phyloP scores from a whole-genome alignment of 23 tunicate genomes.

The Corella eumyota region DNA sequence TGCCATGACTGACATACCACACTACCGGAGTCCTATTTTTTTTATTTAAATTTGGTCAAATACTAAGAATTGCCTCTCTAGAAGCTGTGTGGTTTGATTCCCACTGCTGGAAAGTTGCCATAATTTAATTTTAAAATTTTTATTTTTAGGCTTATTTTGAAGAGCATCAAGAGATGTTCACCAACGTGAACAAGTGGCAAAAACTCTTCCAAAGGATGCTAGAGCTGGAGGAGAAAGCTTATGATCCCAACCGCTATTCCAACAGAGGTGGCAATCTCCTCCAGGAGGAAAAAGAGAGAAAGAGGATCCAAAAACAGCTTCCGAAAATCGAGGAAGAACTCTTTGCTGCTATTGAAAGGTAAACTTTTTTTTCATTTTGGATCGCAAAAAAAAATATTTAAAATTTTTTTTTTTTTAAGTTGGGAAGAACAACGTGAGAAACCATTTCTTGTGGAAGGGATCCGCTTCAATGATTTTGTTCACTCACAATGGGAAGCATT shows the following conservation, averaged over 20 bases:
- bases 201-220: constrained; percentile 59
- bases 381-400: background rate
- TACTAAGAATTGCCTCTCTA: too few relatives aligned
- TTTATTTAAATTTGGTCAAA: too few relatives aligned
- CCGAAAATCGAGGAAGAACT: constrained; percentile 92
- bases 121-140: too few relatives aligned
- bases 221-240: constrained; percentile 64
- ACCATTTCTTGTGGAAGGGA: constrained; percentile 76
- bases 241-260: constrained; percentile 56
- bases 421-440: constrained; percentile 56
- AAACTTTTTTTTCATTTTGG: background rate
- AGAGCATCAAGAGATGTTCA: constrained; percentile 69
- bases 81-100: too few relatives aligned
- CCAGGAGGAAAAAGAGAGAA: constrained; percentile 69
- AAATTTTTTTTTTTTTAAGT: constrained; percentile 10
- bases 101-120: too few relatives aligned
- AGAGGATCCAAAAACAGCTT: constrained; percentile 61
- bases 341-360: constrained; percentile 61
- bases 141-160: constrained; percentile 54
- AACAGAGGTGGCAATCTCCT: constrained; percentile 82
- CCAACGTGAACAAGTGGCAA: constrained; percentile 74
- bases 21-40: too few relatives aligned
- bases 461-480: constrained; percentile 56
- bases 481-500: constrained; percentile 84
- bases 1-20: too few relatives aligned